phyloP scores from a whole-genome alignment of 2,888 invertebrate genomes.

The Cataglyphis livida region DNA sequence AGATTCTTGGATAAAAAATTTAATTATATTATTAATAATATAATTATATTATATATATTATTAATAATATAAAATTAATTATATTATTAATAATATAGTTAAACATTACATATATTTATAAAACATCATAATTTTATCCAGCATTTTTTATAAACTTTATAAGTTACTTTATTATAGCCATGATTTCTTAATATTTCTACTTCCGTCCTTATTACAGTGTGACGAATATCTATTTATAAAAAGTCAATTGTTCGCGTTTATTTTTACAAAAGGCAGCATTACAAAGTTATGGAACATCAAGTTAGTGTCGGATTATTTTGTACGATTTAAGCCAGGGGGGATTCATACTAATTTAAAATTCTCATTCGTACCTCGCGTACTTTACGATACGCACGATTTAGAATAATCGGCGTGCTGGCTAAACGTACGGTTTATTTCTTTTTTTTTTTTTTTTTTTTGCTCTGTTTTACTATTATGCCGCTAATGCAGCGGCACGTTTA shows the following conservation, averaged over 20 bases:
- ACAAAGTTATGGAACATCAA: neutral
- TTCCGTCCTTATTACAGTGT: neutral
- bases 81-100: neutral
- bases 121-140: neutral
- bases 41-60: neutral
- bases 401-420: neutral
- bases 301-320: constrained; percentile 5
- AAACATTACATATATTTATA: neutral
- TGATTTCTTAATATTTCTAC: neutral
- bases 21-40: neutral
- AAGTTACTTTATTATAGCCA: neutral
- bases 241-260: neutral
- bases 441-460: constrained; percentile 2
- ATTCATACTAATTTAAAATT: neutral
- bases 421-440: neutral
- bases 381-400: constrained; percentile 8
- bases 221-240: neutral
- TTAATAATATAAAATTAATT: neutral
- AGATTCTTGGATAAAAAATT: neutral
- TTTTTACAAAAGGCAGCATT: neutral
- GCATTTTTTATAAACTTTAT: neutral
- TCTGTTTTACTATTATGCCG: constrained; percentile 8
- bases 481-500: constrained; percentile 30
- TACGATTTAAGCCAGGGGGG: neutral
- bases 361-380: neutral